Evolutionary conservation across 2,113 vertebrate genomes (phyloP).

Genomic region (Cyanoliseus patagonus): DNA sequence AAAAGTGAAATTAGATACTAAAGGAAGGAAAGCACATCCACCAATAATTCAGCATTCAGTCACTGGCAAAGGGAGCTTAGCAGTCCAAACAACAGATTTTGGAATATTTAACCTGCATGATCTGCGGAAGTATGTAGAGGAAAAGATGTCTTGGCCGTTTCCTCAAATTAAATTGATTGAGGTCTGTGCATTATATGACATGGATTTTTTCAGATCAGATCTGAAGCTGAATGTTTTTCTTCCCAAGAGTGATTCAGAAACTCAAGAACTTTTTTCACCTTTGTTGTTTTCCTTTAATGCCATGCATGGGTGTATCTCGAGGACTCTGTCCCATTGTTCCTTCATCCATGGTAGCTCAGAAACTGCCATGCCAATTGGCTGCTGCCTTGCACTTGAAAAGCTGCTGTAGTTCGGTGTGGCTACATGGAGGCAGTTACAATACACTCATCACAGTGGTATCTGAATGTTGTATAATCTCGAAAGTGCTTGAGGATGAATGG

Average conservation of each 20-base stretch:
- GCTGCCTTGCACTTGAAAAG: background rate
- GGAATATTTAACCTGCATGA: slow-evolving; percentile 19
- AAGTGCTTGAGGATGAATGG: background rate
- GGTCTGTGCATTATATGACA: background rate
- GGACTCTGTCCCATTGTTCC: background rate
- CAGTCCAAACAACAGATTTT: background rate
- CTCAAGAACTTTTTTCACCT: background rate
- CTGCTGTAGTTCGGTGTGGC: background rate
- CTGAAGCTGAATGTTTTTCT: background rate
- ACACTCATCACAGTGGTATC: background rate
- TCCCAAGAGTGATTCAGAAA: background rate
- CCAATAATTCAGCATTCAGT: background rate
- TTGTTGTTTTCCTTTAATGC: background rate
- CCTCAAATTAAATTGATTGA: background rate
- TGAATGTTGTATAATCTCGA: background rate
- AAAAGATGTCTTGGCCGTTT: background rate
- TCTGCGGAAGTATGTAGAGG: background rate
- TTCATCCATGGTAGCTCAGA: background rate
- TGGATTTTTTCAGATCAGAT: background rate
- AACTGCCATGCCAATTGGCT: background rate
- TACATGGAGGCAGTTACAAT: background rate
- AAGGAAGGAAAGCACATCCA: background rate
- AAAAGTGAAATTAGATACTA: slow-evolving; percentile 19
- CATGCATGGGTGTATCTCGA: background rate
- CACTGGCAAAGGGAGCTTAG: background rate